Conservation (phyloP, 2,888 invertebrate species). For the Craniophora ligustri region DNA sequence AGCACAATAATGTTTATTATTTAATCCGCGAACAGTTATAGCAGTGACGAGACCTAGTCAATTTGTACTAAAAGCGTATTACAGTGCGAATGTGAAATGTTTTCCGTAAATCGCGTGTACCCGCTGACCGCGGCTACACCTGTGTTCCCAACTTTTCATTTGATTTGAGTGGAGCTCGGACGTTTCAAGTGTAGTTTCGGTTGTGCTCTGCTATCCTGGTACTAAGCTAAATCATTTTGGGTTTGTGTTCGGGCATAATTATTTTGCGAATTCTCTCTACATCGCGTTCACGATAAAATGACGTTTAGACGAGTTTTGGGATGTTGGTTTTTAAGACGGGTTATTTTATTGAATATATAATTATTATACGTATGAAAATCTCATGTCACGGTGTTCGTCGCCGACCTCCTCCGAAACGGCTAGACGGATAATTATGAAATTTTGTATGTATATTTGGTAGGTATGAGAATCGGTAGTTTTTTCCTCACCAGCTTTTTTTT, state of each 20-base stretch:
- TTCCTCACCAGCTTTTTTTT: too few species aligned
- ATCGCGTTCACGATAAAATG: too few species aligned
- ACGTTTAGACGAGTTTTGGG: too few species aligned
- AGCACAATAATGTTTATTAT: conserved; percentile 4
- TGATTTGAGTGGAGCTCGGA: conserved; percentile 58
- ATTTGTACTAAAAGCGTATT: conserved; percentile 54
- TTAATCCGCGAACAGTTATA: conserved; percentile 26
- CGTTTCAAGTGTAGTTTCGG: conserved; percentile 58
- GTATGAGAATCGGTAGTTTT: too few species aligned
- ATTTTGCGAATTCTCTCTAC: conserved; percentile 49
- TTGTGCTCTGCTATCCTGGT: conserved; percentile 62
- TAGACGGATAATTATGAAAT: too few species aligned
- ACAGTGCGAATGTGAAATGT: conserved; percentile 49
- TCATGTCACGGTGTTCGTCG: too few species aligned
- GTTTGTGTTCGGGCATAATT: conserved; percentile 58
- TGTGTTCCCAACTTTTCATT: conserved; percentile 64
- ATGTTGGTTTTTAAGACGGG: too few species aligned
- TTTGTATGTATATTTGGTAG: too few species aligned
- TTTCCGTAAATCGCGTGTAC: conserved; percentile 46
- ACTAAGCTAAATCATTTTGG: conserved; percentile 58
- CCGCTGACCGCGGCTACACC: conserved; percentile 45
- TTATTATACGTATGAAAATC: too few species aligned
- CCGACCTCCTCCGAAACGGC: too few species aligned
- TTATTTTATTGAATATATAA: too few species aligned
- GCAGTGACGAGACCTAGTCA: conserved; percentile 46